Evolutionary conservation across 2,888 invertebrate species (phyloP), one percentile per base, ranked within the genome.

Genomic region (Drosophila pseudotakahashii): DNA sequence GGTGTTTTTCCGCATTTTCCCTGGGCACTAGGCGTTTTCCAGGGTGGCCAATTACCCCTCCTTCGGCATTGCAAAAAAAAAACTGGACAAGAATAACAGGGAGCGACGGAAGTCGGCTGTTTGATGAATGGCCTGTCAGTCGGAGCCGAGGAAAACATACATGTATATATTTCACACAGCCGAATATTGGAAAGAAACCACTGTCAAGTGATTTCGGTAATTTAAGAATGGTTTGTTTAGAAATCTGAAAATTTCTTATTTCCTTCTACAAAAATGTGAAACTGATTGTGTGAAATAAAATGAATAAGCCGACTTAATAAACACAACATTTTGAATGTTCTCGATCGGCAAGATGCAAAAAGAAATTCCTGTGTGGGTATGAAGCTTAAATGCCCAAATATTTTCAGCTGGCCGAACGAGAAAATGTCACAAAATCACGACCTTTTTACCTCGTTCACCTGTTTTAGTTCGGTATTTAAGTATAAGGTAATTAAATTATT

Each of bases 91-190:
- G 13, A 14, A 42, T 23, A 26, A 32, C 32, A 13, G 14, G 19
- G 54, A 37, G 57, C 48, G 42, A 32, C 61, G 68, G 64, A 81
- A 72, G 72, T 67, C 59, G 63, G 45, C 26, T 62, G 63, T 73
- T 82, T 82, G 81, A 82, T 86, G 87, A 86, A 82, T 82, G 89
- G 70, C 37, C 89, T 81, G 85, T 81, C 88, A 83, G 74, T 86
- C 73, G 58, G 11, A 16, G 32, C 41, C 16, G 13, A 13, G 48
- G 32, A 48, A 23, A 48, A 48, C 48, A 48, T 13, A 7, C 48
- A 48, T 34, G 34, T 48, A 13, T 13, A 47, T 42, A 47, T 44
- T 64, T 61, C 11, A 41, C 63, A 14, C 26, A 11, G 32, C 30
- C 32, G 14, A 32, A 32, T 16, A 47, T 32, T 32, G 14, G 11